Base-by-base conservation (phyloP, 1,140 invertebrate species). In the Parapsyche elsis region DNA sequence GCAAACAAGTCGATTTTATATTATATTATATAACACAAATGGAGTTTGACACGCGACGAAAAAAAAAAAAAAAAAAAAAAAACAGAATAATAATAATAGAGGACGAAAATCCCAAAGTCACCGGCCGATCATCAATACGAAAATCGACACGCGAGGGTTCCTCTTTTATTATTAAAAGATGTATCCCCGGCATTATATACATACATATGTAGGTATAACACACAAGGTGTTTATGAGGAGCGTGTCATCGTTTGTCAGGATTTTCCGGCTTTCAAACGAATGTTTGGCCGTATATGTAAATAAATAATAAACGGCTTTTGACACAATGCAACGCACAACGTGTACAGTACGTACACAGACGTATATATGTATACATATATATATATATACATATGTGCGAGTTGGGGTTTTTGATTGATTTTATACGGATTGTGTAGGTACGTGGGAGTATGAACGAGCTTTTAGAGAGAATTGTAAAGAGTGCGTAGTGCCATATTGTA, bases 381-480 rank as follows among this genome's bases (percentile, higher is more conserved):
- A 38, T 7, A 38, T 7, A 38, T 7, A 38, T 7, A 7, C 30
- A 38, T 38, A 38, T 1, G 7, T 53, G 10, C 12, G 49, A n/a
- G 24, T 23, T 16, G 21, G 61, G 61, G 24, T 12, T 10, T 71
- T 30, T 71, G 67, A 71, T 71, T 71, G 67, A 71, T 71, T 71
- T 45, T 10, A 38, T 38, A 71, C 14, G 67, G 38, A 23, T 67
- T 26, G 24, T 21, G 24, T 1, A 38, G 30, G 30, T 38, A 7
- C 53, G 14, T 57, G 14, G 53, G 19, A 57, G 53, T 16, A 57
- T 57, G 53, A 57, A 57, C 30, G 30, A 67, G 61, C 61, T 67
- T 67, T 67, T 67, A 67, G 21, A 67, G 61, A 16, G 61, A 19
- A 67, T 67, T 67, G 61, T 67, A 67, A 67, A 67, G 61, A 67